These are phyloP conservation scores for Lamproptera curius DNA, from an alignment of 2,888 invertebrate genomes.

Conservation along the genomic window DNA sequence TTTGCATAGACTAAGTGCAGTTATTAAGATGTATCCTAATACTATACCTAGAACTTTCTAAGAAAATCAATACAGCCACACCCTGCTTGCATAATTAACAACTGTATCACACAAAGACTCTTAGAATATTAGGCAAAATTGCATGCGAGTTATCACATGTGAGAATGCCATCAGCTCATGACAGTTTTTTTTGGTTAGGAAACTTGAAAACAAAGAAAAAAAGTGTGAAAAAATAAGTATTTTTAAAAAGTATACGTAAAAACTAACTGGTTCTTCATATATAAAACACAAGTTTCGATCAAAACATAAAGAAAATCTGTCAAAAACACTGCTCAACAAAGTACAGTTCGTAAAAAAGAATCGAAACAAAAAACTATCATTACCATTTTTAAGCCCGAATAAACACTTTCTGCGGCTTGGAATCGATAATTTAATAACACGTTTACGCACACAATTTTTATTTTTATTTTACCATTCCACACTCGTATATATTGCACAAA, in stretches of 20 bases:
- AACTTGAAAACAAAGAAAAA: constrained; percentile 73
- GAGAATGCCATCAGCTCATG: constrained; percentile 59
- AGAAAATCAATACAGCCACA: constrained; percentile 79
- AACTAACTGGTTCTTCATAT: constrained; percentile 8
- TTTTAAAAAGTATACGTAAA: constrained; percentile 31
- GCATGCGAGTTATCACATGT: constrained; percentile 61
- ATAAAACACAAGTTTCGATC: constrained; percentile 26
- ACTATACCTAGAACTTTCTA: constrained; percentile 71
- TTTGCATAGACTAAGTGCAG: constrained; percentile 59
- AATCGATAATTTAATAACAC: constrained; percentile 25
- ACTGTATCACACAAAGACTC: constrained; percentile 41
- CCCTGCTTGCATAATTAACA: constrained; percentile 75
- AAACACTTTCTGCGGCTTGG: constrained; percentile 31
- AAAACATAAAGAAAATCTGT: constrained; percentile 33
- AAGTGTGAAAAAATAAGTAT: constrained; percentile 48
- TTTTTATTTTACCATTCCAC: constrained; percentile 47
- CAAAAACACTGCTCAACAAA: constrained; percentile 54
- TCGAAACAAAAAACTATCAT: constrained; percentile 79
- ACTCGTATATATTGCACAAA: constrained; percentile 42
- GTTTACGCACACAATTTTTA: constrained; percentile 33
- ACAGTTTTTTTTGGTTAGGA: constrained; percentile 74
- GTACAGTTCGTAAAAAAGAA: constrained; percentile 75
- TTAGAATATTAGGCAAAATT: constrained; percentile 44
- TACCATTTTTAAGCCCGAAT: constrained; percentile 70
- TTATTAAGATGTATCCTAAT: constrained; percentile 65